phyloP scores from a whole-genome alignment of 1,140 invertebrate genomes.

The Bathynomus jamesi region DNA sequence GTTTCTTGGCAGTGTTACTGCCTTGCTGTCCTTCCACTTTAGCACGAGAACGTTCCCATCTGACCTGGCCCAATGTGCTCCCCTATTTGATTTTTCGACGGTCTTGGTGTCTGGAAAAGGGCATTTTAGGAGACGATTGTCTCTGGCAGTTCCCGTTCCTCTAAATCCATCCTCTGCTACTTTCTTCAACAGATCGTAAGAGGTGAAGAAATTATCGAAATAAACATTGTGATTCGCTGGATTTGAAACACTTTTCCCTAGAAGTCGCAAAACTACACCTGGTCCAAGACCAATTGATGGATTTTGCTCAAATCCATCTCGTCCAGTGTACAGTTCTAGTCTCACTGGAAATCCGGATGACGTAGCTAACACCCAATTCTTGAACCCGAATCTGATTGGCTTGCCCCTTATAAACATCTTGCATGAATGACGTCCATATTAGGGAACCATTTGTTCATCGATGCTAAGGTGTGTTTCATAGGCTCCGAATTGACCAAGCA shows the following conservation, averaged over 20 bases:
- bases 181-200: conserved; percentile 9
- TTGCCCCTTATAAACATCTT: conserved; percentile 48
- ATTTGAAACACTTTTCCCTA: not conserved
- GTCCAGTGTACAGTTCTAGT: conserved; percentile 15
- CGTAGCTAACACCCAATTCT: conserved; percentile 34
- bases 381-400: conserved; percentile 47
- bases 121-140: conserved; percentile 15
- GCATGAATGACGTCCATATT: conserved; percentile 46
- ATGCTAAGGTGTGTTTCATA: conserved; percentile 40
- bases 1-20: not conserved
- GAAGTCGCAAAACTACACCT: conserved; percentile 12
- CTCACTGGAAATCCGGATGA: conserved; percentile 13
- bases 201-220: conserved; percentile 17
- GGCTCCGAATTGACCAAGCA: conserved; percentile 33
- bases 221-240: conserved; percentile 12
- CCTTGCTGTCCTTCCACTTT: not conserved
- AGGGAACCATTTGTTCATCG: conserved; percentile 49
- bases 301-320: not conserved
- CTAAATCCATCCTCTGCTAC: conserved; percentile 13
- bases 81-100: not conserved
- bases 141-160: conserved; percentile 11
- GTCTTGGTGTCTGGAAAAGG: not conserved
- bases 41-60: not conserved
- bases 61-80: not conserved
- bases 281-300: conserved; percentile 4